Base-by-base conservation (phyloP, 1,140 invertebrate genomes). In the Propsilocerus akamusi region DNA sequence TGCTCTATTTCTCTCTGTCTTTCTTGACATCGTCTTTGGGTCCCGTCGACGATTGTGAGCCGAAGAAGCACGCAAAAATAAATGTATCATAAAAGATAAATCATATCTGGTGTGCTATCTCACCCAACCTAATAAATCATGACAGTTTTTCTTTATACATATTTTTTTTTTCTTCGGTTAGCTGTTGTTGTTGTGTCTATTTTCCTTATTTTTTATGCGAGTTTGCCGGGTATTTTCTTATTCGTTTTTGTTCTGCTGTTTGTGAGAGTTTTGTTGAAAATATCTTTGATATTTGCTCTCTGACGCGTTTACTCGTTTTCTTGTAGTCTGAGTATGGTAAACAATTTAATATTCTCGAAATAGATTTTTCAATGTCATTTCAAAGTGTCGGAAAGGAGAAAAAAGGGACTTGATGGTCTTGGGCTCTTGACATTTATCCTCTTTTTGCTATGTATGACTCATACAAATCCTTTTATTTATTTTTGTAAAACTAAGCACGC, bases 201-300 rank as follows among this genome's bases (percentile, higher is more conserved):
- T 37, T n/a, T 37, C 22, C 22, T 20, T 17, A 8, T 41, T 20
- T 41, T 41, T 41, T 20, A 8, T 20, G 8, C 34, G 28, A 30
- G 14, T 20, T 6, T 10, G 14, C 17, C 14, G 12, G 8, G 22
- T 20, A 41, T 41, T 20, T 37, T 30, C 28, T 30, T 6, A 8
- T 11, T 30, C 28, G n/a, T 30, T n/a, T n/a, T 30, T n/a, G 28
- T n/a, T 30, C 34, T 41, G 17, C 32, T 20, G 17, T 41, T 41
- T 41, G 14, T 41, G 34, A n/a, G n/a, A n/a, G n/a, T n/a, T n/a
- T n/a, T n/a, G n/a, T n/a, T n/a, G n/a, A n/a, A n/a, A n/a, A n/a
- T n/a, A n/a, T n/a, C n/a, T n/a, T 41, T 41, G 34, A 41, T 41
- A 41, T 41, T 41, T 41, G 34, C 34, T 41, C n/a, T n/a, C n/a